phyloP scores from a whole-genome alignment of 1,140 invertebrate genomes.

The Eupristina koningsbergeri region DNA sequence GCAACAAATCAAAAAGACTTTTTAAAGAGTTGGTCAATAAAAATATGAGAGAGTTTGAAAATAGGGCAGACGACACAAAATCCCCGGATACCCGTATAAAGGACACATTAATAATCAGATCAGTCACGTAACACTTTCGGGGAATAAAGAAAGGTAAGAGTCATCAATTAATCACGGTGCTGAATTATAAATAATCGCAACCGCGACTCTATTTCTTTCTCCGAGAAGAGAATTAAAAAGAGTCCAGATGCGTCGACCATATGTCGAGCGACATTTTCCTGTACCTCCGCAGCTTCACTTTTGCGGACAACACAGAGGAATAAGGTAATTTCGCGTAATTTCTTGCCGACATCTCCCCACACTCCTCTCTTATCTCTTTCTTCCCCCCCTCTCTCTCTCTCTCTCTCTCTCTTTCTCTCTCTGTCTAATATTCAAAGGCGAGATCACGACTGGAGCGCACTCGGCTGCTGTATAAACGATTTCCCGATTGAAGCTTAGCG shows the following conservation, averaged over 20 bases:
- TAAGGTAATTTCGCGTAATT: slow-evolving; percentile 13
- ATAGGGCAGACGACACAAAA: background rate
- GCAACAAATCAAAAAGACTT: too few relatives aligned
- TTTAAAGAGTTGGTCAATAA: background rate
- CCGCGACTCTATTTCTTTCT: background rate
- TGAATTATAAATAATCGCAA: background rate
- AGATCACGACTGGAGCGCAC: background rate
- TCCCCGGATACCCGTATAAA: background rate
- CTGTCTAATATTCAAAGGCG: background rate
- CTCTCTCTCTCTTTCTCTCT: background rate
- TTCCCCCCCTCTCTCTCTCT: background rate
- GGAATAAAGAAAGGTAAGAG: background rate
- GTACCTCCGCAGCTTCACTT: background rate
- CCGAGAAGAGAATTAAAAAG: background rate
- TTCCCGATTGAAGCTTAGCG: background rate
- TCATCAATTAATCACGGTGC: background rate
- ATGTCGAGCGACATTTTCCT: background rate
- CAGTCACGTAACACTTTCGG: background rate
- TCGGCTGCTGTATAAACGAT: background rate
- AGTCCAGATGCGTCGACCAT: slow-evolving; percentile 5
- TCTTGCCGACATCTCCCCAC: background rate
- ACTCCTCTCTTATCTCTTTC: background rate
- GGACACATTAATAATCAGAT: background rate
- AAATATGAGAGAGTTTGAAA: background rate
- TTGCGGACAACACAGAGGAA: background rate